Evolutionary conservation across 1,140 invertebrate genomes (phyloP).

Genomic region (Chymomyza costata): DNA sequence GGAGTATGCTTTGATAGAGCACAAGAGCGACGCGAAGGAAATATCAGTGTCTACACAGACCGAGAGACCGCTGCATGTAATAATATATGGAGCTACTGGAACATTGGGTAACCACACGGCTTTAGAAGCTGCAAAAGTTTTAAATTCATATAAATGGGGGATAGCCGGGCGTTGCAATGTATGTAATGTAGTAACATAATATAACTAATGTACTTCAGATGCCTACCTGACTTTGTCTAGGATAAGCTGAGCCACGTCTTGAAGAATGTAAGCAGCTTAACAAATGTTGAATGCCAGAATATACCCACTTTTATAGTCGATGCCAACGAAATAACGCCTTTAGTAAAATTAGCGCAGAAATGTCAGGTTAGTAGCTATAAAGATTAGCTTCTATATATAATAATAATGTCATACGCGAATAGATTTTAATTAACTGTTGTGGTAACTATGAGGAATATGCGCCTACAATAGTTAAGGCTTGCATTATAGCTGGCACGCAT

Average conservation of each 20-base stretch:
- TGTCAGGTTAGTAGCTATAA: background rate
- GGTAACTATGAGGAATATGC: background rate
- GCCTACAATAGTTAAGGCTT: background rate
- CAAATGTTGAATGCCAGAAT: background rate
- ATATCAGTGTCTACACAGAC: no score
- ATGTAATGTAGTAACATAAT: background rate
- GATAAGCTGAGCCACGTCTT: background rate
- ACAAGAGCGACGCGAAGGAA: no score
- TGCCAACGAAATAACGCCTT: background rate
- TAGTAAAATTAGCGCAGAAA: background rate
- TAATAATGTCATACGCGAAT: background rate
- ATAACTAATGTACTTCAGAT: background rate
- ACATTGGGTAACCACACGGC: slow-evolving; percentile 87
- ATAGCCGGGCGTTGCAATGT: slow-evolving; percentile 13
- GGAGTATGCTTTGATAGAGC: no score
- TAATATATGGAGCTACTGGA: slow-evolving; percentile 88
- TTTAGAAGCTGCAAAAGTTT: slow-evolving; percentile 77
- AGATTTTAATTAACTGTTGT: background rate
- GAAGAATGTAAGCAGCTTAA: background rate
- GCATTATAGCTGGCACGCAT: background rate
- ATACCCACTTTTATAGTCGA: background rate
- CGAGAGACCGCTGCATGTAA: slow-evolving; percentile 77
- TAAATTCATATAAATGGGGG: slow-evolving; percentile 58
- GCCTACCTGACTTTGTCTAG: background rate
- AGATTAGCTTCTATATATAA: background rate